Evolutionary conservation across 2,113 vertebrate genomes (phyloP).

Genomic region (Fregetta grallaria): DNA sequence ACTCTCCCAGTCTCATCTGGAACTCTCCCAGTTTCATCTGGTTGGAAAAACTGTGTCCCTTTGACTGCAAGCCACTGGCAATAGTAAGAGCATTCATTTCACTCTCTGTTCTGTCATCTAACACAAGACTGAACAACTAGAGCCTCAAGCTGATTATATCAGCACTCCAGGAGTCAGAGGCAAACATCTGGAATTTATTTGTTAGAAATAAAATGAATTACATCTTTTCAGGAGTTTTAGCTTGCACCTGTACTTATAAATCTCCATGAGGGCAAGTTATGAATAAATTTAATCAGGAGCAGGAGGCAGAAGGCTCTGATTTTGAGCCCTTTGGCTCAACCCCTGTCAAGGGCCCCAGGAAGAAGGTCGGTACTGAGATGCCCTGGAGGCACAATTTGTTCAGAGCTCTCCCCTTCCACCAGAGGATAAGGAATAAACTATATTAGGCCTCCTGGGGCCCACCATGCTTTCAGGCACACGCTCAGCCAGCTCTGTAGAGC

Average conservation of each 20-base stretch:
- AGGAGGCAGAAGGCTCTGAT: not conserved
- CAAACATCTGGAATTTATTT: conserved; percentile 52
- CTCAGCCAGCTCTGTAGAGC: not conserved
- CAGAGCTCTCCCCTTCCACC: not conserved
- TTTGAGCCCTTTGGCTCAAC: not conserved
- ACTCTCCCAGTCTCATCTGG: not conserved
- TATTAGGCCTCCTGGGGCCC: not conserved
- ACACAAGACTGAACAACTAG: not conserved
- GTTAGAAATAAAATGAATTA: conserved; percentile 12
- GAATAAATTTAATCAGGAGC: conserved; percentile 4
- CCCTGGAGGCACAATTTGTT: not conserved
- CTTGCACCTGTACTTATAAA: conserved; percentile 35
- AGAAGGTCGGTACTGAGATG: not conserved
- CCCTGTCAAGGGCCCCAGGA: not conserved
- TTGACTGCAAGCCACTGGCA: not conserved
- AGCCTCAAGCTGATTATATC: not conserved
- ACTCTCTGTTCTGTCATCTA: not conserved
- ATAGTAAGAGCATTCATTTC: not conserved
- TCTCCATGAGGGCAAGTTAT: not conserved
- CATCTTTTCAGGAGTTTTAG: conserved; percentile 3
- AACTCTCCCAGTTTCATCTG: not conserved
- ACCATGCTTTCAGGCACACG: not conserved
- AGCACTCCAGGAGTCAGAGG: not conserved
- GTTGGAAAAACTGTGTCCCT: not conserved
- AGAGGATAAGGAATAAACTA: not conserved